Evolutionary conservation across 1,140 invertebrate genomes (phyloP).

Genomic region (Cotesia chilonis): DNA sequence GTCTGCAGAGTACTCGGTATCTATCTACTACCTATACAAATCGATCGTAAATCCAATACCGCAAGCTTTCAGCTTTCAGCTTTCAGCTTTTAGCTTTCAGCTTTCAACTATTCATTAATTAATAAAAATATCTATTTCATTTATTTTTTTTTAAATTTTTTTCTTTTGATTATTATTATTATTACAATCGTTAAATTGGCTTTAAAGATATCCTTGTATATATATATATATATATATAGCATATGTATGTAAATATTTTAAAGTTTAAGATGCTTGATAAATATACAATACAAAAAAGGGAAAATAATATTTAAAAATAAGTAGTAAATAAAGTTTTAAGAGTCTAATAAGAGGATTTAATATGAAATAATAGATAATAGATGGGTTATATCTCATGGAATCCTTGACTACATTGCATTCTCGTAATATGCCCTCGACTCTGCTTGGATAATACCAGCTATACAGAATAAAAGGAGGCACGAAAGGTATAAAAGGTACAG

Average conservation of each 20-base stretch:
- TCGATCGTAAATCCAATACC: conserved; percentile 4
- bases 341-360: not conserved
- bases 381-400: not conserved
- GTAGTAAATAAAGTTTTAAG: too few relatives aligned
- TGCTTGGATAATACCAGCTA: too few relatives aligned
- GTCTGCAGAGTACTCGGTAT: not conserved
- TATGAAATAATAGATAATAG: not conserved
- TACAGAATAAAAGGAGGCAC: not conserved
- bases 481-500: not conserved
- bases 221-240: too few relatives aligned
- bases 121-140: conserved; percentile 1
- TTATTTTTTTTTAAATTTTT: not conserved
- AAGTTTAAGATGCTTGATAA: not conserved
- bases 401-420: conserved; percentile 10
- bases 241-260: not conserved
- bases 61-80: not conserved
- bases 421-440: not conserved
- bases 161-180: not conserved
- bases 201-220: not conserved
- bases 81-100: not conserved
- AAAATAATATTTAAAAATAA: too few relatives aligned
- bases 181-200: not conserved
- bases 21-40: not conserved
- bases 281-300: too few relatives aligned
- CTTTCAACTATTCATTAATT: conserved; percentile 1